These are phyloP conservation scores for Orbicella faveolata DNA, from an alignment of 64 coral and sea anemone species.

Conservation along the genomic window DNA sequence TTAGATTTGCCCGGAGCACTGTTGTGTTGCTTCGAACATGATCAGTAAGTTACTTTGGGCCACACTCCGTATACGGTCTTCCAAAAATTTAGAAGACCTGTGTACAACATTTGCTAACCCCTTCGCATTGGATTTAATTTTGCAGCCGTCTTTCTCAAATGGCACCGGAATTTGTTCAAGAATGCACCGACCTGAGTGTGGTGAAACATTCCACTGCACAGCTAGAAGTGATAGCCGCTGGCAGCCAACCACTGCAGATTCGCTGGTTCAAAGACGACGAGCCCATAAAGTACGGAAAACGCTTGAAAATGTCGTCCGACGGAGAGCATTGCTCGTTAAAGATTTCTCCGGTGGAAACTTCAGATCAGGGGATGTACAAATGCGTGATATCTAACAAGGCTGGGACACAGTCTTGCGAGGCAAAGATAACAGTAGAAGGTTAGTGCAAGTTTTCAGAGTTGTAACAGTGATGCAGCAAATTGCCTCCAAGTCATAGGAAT, in stretches of 20 bases:
- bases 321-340: slow-evolving; percentile 81
- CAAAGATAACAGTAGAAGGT: slow-evolving; percentile 75
- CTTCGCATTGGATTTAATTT: not conserved
- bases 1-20: too few species aligned
- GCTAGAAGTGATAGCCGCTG: slow-evolving; percentile 63
- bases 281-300: slow-evolving; percentile 72
- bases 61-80: not conserved
- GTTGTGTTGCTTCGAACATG: too few species aligned
- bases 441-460: not conserved
- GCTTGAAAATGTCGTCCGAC: slow-evolving; percentile 87
- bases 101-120: not conserved
- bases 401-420: slow-evolving; percentile 78
- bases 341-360: slow-evolving; percentile 59
- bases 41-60: too few species aligned
- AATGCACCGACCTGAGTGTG: slow-evolving; percentile 55
- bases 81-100: not conserved
- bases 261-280: slow-evolving; percentile 89
- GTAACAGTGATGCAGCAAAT: too few species aligned
- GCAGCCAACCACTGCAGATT: slow-evolving; percentile 87
- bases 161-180: slow-evolving; percentile 75
- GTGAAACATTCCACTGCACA: slow-evolving; percentile 61
- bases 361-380: slow-evolving; percentile 87
- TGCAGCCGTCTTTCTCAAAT: slow-evolving; percentile 74
- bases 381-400: slow-evolving; percentile 95
- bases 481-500: too few species aligned